A percentile compares a stretch with the other conserved stretches of the same genome.
Evolutionary conservation across 2,888 invertebrate genomes (phyloP).

Genomic region (Acanthosepion pharaonis): DNA sequence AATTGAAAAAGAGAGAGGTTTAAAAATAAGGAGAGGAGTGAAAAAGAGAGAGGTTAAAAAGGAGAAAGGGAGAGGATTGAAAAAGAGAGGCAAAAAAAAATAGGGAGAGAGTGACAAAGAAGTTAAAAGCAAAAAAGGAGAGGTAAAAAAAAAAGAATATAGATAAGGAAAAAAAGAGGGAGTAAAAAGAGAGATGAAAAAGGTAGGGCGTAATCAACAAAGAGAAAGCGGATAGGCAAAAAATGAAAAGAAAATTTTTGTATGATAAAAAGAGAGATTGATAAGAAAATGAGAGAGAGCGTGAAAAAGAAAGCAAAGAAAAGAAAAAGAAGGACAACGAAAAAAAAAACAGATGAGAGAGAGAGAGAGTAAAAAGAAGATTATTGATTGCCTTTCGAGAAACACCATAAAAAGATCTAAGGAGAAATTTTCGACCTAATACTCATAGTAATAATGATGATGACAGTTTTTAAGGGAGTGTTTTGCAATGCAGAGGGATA

Average conservation of each 20-base stretch:
- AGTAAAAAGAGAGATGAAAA: not conserved
- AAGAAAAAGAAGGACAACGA: too few relatives aligned
- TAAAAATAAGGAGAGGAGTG: not conserved
- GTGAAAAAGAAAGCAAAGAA: too few relatives aligned
- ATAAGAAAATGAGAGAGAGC: too few relatives aligned
- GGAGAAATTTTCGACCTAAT: not conserved
- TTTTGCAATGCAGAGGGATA: not conserved
- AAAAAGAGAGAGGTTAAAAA: not conserved
- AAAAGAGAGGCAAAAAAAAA: too few relatives aligned
- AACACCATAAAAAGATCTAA: not conserved
- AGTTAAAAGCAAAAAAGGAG: too few relatives aligned
- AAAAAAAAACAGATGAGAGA: not conserved
- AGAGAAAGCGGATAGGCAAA: not conserved
- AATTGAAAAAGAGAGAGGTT: not conserved
- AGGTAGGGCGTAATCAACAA: not conserved
- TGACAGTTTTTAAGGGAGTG: not conserved
- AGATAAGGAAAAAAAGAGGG: too few relatives aligned
- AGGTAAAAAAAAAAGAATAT: too few relatives aligned
- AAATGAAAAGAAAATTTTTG: too few relatives aligned
- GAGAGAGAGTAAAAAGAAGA: not conserved
- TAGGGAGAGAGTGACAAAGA: too few relatives aligned
- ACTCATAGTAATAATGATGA: not conserved
- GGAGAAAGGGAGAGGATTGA: too few relatives aligned
- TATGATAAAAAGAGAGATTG: too few relatives aligned
- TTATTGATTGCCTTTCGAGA: not conserved